A percentile compares a stretch with the other conserved stretches of the same genome.
Conservation (phyloP, 2,888 invertebrate genomes). For the Drosophila fulvimacula region DNA sequence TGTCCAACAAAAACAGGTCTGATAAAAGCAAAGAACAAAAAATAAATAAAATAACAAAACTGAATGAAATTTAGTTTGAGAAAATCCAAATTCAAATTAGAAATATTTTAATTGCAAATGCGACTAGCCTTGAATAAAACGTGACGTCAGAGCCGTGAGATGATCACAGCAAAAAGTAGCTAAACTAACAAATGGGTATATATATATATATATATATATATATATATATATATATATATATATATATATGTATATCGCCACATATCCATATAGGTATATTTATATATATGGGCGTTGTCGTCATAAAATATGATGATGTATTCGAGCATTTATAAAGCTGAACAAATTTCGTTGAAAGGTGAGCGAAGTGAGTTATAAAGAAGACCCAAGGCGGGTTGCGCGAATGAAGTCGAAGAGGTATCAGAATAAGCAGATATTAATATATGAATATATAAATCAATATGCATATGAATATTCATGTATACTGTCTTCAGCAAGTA, state of each 20-base stretch:
- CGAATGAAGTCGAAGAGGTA: not conserved
- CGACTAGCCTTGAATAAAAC: slow-evolving; percentile 42
- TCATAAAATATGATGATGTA: slow-evolving; percentile 27
- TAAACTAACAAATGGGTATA: not conserved
- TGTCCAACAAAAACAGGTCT: slow-evolving; percentile 58
- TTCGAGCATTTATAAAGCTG: not conserved
- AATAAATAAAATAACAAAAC: slow-evolving; percentile 18
- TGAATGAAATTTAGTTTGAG: slow-evolving; percentile 61
- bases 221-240: not conserved
- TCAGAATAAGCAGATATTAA: not conserved
- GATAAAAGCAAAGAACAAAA: slow-evolving; percentile 54
- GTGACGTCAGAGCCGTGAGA: slow-evolving; percentile 62
- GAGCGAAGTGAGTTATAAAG: slow-evolving; percentile 4
- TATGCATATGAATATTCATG: not conserved
- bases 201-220: not conserved
- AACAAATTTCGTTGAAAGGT: not conserved
- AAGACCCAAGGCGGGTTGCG: not conserved
- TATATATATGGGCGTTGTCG: slow-evolving; percentile 28
- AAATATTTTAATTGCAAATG: slow-evolving; percentile 77
- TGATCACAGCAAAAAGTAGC: slow-evolving; percentile 16
- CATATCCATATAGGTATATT: not conserved
- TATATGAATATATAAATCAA: not conserved
- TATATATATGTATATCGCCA: not conserved
- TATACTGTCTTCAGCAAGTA: not conserved
- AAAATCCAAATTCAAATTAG: slow-evolving; percentile 30